Conservation (phyloP, 92 coral and sea anemone genomes). For the Diadumene lineata region DNA sequence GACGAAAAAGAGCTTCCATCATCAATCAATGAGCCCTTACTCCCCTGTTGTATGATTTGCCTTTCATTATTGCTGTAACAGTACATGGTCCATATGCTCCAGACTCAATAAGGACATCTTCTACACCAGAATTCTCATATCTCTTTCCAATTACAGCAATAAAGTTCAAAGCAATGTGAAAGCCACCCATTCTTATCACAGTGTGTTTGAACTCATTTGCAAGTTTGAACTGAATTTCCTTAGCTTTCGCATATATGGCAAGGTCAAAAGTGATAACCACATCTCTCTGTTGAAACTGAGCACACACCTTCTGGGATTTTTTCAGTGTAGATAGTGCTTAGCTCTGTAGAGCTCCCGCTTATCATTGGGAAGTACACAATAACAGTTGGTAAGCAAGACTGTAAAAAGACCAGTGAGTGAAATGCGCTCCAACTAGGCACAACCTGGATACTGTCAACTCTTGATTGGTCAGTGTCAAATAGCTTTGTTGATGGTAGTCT, state of each 20-base stretch:
- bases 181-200: conserved; percentile 65
- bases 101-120: conserved; percentile 57
- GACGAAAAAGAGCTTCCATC: conserved; percentile 27
- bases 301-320: background rate
- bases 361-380: conserved; percentile 40
- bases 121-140: conserved; percentile 54
- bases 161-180: conserved; percentile 60
- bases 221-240: conserved; percentile 56
- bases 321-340: conserved; percentile 43
- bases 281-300: conserved; percentile 28
- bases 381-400: conserved; percentile 13
- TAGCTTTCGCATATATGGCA: conserved; percentile 59
- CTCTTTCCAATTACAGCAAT: conserved; percentile 64
- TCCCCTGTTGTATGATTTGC: conserved; percentile 45
- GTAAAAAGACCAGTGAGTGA: conserved; percentile 36
- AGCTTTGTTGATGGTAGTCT: conserved; percentile 7
- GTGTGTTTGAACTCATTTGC: conserved; percentile 46
- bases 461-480: conserved; percentile 1
- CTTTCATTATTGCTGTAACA: conserved; percentile 36
- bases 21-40: conserved; percentile 40
- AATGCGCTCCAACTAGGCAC: conserved; percentile 57
- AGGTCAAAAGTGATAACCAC: conserved; percentile 65
- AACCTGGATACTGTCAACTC: conserved; percentile 10
- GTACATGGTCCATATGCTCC: conserved; percentile 38
- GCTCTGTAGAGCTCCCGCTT: conserved; percentile 5